Base-by-base conservation (phyloP, 2,797 vertebrate species). In the Leptodactylus fallax region DNA sequence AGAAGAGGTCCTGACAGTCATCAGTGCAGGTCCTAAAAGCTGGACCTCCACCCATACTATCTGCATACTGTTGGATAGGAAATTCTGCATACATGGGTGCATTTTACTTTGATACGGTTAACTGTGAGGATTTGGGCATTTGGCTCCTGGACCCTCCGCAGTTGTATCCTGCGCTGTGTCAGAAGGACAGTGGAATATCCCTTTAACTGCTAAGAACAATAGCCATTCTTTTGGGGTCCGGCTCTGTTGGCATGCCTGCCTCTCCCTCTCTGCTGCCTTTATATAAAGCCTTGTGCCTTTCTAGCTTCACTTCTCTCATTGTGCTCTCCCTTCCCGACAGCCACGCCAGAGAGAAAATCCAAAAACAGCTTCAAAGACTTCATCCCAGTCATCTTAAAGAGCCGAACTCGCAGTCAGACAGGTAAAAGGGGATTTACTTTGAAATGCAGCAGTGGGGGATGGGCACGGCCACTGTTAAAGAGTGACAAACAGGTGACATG, bases 331-430 rank as follows among this genome's bases (percentile, higher is more conserved):
- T 79, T 80, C 79, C 1, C 89, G 74, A 0, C 89, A 96, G 95
- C 93, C 89, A 94, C 85, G 89, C 91, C 93, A 58, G 95, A 95
- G 93, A 96, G 95, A 93, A 96, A 95, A 91, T 92, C 94, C 87
- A 96, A 96, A 93, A 96, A 95, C 92, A 95, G 94, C 91, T 96
- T 96, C 79, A 93, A 94, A 77, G 95, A 96, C 91, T 96, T 96
- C 91, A 95, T 96, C 76, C 95, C 95, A 0, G 94, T 96, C 89
- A 95, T 96, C 91, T 92, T 96, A 92, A 96, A 94, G 92, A 95
- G 94, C 85, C 93, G 95, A 89, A 96, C 95, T 0, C 95, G 95
- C 87, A 96, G 95, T 90, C 95, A 96, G 92, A 95, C 94, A 13
- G 95, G 95, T 96, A 91, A 94, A 93, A 36, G 13, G 77, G 36